Percentiles rank a stretch among this genome's conserved stretches.
Conservation (phyloP, 2,113 vertebrate species). For the Urocitellus parryii region DNA sequence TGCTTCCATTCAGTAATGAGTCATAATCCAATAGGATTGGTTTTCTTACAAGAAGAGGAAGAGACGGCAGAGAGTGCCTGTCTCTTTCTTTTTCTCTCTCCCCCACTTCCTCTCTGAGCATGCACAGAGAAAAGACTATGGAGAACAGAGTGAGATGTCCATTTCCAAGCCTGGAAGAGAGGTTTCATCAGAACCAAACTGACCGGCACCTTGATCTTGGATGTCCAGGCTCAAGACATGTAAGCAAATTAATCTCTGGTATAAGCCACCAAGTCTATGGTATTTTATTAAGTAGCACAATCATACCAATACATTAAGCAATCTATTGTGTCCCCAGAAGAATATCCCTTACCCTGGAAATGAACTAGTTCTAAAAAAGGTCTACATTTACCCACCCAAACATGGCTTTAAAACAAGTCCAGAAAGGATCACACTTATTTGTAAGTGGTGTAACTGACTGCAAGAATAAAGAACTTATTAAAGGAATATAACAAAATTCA, state of each 20-base stretch:
- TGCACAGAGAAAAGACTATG: neutral
- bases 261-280: neutral
- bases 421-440: neutral
- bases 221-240: neutral
- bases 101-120: neutral
- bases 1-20: neutral
- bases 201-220: neutral
- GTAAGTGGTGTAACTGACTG: neutral
- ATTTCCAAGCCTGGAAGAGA: neutral
- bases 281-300: neutral
- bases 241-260: neutral
- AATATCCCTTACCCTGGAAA: neutral
- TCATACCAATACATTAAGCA: neutral
- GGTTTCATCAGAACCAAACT: neutral
- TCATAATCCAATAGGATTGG: neutral
- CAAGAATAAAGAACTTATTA: constrained; percentile 30
- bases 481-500: constrained; percentile 25
- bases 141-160: neutral
- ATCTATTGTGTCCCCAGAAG: neutral
- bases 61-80: neutral
- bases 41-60: neutral
- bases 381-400: neutral
- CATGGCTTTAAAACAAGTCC: neutral
- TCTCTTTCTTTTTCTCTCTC: neutral
- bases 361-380: neutral